Evolutionary conservation across 1,140 invertebrate genomes (phyloP).

Genomic region (Bombus sylvicola): DNA sequence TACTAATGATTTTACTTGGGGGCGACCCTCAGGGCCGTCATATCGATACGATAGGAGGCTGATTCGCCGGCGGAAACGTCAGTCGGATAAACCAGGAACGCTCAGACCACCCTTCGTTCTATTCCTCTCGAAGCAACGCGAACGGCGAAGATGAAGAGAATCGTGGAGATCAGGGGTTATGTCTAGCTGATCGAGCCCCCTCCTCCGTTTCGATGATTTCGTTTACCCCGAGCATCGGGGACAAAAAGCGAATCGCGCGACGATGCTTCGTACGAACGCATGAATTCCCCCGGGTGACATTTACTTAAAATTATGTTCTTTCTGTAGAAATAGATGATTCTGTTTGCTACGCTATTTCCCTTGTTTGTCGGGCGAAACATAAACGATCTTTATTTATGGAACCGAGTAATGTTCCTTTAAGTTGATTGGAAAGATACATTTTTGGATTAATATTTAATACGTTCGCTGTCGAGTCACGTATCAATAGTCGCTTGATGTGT

Average conservation of each 20-base stretch:
- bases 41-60: slow-evolving; percentile 76
- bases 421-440: background rate
- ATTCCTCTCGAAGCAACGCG: slow-evolving; percentile 35
- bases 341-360: background rate
- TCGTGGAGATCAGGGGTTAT: slow-evolving; percentile 68
- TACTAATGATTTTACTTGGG: slow-evolving; percentile 79
- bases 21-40: slow-evolving; percentile 73
- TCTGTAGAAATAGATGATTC: background rate
- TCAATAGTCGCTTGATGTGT: background rate
- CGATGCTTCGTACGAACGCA: slow-evolving; percentile 29
- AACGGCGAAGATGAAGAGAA: slow-evolving; percentile 12
- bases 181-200: slow-evolving; percentile 74
- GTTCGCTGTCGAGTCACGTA: background rate
- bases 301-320: slow-evolving; percentile 45
- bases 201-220: slow-evolving; percentile 71
- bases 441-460: background rate
- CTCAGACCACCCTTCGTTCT: slow-evolving; percentile 35
- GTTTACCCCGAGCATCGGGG: slow-evolving; percentile 70
- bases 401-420: background rate
- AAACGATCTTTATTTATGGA: background rate
- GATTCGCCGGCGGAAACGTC: slow-evolving; percentile 73
- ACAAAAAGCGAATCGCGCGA: slow-evolving; percentile 42
- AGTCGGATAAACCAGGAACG: slow-evolving; percentile 70
- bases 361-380: background rate
- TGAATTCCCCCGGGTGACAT: slow-evolving; percentile 30